phyloP scores from a whole-genome alignment of 2,113 vertebrate genomes.

The Mungos mungo region DNA sequence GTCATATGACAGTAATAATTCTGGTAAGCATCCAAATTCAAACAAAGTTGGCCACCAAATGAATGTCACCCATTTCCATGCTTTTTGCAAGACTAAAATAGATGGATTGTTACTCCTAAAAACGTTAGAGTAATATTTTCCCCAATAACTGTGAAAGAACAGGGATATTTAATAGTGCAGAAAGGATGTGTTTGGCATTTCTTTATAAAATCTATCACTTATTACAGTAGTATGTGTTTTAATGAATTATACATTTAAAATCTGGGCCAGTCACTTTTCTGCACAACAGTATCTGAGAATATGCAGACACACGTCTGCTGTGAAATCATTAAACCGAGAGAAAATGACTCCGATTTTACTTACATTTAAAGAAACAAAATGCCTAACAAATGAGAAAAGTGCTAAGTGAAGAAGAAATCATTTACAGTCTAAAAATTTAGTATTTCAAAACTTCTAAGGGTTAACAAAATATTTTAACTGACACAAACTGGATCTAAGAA shows the following conservation, averaged over 20 bases:
- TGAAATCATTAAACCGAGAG: slow-evolving; percentile 49
- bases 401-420: slow-evolving; percentile 73
- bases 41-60: slow-evolving; percentile 38
- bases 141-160: slow-evolving; percentile 28
- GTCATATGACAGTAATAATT: slow-evolving; percentile 60
- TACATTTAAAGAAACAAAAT: slow-evolving; percentile 66
- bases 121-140: slow-evolving; percentile 29
- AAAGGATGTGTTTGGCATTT: slow-evolving; percentile 52
- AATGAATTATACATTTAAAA: slow-evolving; percentile 65
- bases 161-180: slow-evolving; percentile 54
- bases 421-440: slow-evolving; percentile 75
- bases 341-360: slow-evolving; percentile 63
- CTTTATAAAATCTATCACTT: slow-evolving; percentile 60
- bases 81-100: slow-evolving; percentile 62
- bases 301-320: slow-evolving; percentile 17
- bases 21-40: slow-evolving; percentile 49
- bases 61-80: slow-evolving; percentile 1
- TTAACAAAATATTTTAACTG: slow-evolving; percentile 78
- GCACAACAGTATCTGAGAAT: slow-evolving; percentile 28
- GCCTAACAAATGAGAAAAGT: slow-evolving; percentile 67
- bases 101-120: slow-evolving; percentile 48
- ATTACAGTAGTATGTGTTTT: slow-evolving; percentile 63
- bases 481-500: slow-evolving; percentile 78
- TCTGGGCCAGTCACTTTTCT: slow-evolving; percentile 68
- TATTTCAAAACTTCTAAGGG: slow-evolving; percentile 73